A percentile compares a stretch with the other conserved stretches of the same genome.
phyloP scores from a whole-genome alignment of 2,113 vertebrate genomes.

The Pionites leucogaster region DNA sequence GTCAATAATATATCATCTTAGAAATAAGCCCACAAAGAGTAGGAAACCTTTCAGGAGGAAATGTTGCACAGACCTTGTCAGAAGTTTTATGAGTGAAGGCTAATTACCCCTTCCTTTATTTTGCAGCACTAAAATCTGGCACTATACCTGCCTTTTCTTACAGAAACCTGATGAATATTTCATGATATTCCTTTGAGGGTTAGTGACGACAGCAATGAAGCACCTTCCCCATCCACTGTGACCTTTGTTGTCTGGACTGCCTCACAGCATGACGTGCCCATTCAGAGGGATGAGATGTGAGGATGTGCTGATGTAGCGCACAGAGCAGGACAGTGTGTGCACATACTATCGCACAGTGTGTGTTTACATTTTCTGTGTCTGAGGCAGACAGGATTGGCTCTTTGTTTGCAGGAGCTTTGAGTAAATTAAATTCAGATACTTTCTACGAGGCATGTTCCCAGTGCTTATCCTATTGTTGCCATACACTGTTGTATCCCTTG shows the following conservation, averaged over 20 bases:
- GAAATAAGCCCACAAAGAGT: background rate
- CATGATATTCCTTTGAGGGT: background rate
- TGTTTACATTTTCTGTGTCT: background rate
- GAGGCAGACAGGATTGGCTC: background rate
- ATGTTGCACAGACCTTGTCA: background rate
- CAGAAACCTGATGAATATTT: background rate
- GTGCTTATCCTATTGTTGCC: background rate
- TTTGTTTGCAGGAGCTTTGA: background rate
- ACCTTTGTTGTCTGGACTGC: background rate
- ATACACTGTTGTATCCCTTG: background rate
- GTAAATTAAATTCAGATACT: background rate
- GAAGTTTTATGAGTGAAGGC: background rate
- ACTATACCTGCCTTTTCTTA: background rate
- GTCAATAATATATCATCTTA: background rate
- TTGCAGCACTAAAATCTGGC: background rate
- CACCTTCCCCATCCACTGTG: background rate
- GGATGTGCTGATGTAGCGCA: background rate
- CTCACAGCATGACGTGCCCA: fast-evolving
- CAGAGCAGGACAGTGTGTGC: background rate
- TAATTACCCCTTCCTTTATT: constrained; percentile 35
- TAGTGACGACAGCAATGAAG: background rate
- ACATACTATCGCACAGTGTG: background rate
- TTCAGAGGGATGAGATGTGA: background rate
- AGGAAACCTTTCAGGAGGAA: background rate
- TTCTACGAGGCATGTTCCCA: background rate